A percentile compares a stretch with the other conserved stretches of the same genome.
phyloP scores from a whole-genome alignment of 2,797 vertebrate genomes.

The Benthosema pterotum region DNA sequence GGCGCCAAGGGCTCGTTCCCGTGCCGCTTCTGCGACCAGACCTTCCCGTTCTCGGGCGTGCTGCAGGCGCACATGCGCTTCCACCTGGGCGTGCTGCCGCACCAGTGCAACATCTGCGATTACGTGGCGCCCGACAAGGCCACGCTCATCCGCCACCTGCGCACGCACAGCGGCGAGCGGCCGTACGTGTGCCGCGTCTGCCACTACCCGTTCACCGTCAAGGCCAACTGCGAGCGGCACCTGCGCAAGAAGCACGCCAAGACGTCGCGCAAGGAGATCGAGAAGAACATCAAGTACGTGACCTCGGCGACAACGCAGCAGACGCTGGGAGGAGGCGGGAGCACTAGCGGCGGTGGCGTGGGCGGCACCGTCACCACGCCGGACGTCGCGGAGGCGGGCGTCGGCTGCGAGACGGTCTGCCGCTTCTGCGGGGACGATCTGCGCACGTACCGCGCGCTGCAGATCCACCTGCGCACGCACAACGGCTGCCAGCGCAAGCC shows the following conservation, averaged over 20 bases:
- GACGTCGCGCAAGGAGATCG: constrained; percentile 94
- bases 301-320: constrained; percentile 84
- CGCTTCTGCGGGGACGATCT: constrained; percentile 91
- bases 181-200: constrained; percentile 97
- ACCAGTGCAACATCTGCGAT: constrained; percentile 96
- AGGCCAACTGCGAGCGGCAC: constrained; percentile 98
- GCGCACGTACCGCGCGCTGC: constrained; percentile 90
- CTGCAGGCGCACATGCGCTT: constrained; percentile 94
- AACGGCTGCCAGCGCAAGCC: constrained; percentile 93
- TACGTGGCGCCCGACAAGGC: constrained; percentile 96
- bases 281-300: constrained; percentile 96
- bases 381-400: too few relatives aligned
- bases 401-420: constrained; percentile 81
- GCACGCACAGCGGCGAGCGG: constrained; percentile 94
- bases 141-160: constrained; percentile 93
- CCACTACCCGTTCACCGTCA: constrained; percentile 97
- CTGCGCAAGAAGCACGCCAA: constrained; percentile 96
- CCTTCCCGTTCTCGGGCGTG: constrained; percentile 90
- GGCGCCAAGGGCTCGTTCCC: constrained; percentile 88
- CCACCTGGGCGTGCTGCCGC: constrained; percentile 92
- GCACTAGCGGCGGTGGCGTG: constrained; percentile 71
- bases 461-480: constrained; percentile 93
- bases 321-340: constrained; percentile 77
- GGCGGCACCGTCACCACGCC: too few relatives aligned
- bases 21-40: constrained; percentile 94